These are phyloP conservation scores for Gobionotothen gibberifrons DNA, from an alignment of 2,797 vertebrate genomes.

Conservation along the genomic window DNA sequence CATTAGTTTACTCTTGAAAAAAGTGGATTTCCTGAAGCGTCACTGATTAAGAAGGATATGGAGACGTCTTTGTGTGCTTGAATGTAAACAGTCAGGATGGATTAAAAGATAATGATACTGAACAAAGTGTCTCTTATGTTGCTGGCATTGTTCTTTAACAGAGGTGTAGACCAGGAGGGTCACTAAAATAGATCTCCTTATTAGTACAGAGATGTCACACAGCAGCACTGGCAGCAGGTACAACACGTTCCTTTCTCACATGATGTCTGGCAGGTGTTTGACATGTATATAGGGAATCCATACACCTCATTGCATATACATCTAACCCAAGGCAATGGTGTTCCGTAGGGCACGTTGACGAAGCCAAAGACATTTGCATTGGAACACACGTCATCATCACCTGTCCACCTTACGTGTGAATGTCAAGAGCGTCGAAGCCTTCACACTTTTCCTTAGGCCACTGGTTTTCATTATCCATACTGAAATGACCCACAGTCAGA, in stretches of 20 bases:
- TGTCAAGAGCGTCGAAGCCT: constrained; percentile 30
- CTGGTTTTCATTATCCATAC: constrained; percentile 27
- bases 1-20: constrained; percentile 34
- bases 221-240: constrained; percentile 3
- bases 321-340: constrained; percentile 24
- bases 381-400: constrained; percentile 14
- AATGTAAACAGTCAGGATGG: background rate
- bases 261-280: constrained; percentile 24
- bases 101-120: background rate
- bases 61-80: constrained; percentile 27
- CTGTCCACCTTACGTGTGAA: constrained; percentile 28
- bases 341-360: background rate
- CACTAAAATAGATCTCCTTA: background rate
- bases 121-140: background rate
- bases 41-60: constrained; percentile 19
- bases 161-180: background rate
- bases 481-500: constrained; percentile 23
- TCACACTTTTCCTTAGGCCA: constrained; percentile 12
- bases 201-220: background rate
- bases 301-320: constrained; percentile 36
- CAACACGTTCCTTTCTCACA: constrained; percentile 1
- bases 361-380: constrained; percentile 26
- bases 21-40: constrained; percentile 22
- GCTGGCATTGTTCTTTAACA: background rate
- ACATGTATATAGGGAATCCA: constrained; percentile 33